phyloP scores from a whole-genome alignment of 2,888 invertebrate species.

The Agrochola circellaris region DNA sequence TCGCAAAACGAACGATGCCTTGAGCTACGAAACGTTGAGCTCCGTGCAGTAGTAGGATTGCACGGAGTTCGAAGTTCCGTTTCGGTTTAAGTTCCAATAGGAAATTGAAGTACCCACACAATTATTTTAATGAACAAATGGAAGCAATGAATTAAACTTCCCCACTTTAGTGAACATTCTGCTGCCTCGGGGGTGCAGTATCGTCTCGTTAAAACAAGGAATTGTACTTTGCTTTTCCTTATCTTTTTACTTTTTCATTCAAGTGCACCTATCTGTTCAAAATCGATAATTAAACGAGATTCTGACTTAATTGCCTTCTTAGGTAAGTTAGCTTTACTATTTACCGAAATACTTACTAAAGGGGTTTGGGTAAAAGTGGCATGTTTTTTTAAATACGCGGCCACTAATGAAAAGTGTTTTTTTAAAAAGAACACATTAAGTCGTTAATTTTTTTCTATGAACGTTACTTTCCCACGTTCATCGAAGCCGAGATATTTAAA shows the following conservation, averaged over 20 bases:
- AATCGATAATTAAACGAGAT: background rate
- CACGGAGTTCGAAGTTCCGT: background rate
- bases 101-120: background rate
- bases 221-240: background rate
- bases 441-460: too few species aligned
- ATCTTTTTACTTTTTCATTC: background rate
- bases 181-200: slow-evolving; percentile 8
- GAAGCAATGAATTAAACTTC: slow-evolving; percentile 7
- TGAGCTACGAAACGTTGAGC: background rate
- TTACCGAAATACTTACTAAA: background rate
- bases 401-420: too few species aligned
- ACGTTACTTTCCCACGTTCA: too few species aligned
- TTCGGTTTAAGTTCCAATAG: background rate
- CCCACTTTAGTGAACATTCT: background rate
- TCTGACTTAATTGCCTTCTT: background rate
- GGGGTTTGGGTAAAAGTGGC: too few species aligned
- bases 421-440: too few species aligned
- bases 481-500: too few species aligned
- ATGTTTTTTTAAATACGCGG: too few species aligned
- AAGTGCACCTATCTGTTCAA: background rate
- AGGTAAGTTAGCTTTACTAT: background rate
- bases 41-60: background rate
- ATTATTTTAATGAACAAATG: background rate
- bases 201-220: background rate
- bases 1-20: background rate